Evolutionary conservation across 2,797 vertebrate species (phyloP).

Genomic region (Chelmon rostratus): DNA sequence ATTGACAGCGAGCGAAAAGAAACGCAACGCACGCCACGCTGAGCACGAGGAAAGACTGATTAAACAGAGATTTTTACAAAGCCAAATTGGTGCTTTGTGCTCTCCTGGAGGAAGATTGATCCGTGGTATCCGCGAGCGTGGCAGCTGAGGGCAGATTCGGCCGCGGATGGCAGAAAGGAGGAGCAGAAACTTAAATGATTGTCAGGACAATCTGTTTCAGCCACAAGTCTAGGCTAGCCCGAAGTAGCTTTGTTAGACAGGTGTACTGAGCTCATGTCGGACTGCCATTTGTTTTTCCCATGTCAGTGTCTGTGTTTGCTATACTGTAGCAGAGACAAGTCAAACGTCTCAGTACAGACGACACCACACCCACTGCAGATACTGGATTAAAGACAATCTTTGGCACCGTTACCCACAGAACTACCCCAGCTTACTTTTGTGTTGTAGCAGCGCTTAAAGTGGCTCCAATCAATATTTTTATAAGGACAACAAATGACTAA

Average conservation of each 20-base stretch:
- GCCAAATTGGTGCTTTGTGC: slow-evolving; percentile 27
- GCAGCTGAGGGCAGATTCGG: slow-evolving; percentile 3
- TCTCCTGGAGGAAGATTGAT: slow-evolving; percentile 14
- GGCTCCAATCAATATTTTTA: neutral
- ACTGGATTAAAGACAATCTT: neutral
- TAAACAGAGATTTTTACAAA: slow-evolving; percentile 33
- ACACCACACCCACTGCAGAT: neutral
- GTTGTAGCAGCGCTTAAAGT: neutral
- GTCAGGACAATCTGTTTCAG: slow-evolving; percentile 16
- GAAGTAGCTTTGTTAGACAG: neutral
- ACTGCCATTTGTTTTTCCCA: neutral
- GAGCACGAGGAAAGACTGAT: slow-evolving; percentile 33
- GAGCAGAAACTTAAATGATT: neutral
- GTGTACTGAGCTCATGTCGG: neutral
- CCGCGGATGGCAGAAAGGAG: slow-evolving; percentile 1
- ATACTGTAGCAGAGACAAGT: neutral
- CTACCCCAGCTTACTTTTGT: neutral
- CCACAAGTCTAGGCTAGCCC: neutral
- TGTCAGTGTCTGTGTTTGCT: neutral
- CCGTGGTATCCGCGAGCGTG: neutral
- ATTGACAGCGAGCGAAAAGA: slow-evolving; percentile 51
- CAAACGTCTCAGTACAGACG: neutral
- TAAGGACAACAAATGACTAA: neutral
- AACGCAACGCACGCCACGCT: slow-evolving; percentile 28
- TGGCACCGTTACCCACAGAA: neutral